These are phyloP conservation scores for Lepus oiostolus DNA, from an alignment of 2,797 vertebrate genomes.

Conservation along the genomic window DNA sequence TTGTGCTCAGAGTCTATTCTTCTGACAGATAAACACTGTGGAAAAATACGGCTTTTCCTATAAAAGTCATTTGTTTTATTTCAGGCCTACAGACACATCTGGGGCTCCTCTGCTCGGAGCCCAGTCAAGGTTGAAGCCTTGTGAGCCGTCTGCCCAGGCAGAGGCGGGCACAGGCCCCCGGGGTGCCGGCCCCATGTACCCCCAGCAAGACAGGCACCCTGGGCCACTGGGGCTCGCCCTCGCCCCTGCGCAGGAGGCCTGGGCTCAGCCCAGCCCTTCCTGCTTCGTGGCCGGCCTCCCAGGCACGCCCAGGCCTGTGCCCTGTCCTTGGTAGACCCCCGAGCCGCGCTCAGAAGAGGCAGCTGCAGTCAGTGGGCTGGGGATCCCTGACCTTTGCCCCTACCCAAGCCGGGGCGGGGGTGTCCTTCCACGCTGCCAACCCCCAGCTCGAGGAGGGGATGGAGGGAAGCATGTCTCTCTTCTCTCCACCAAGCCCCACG, in stretches of 20 bases:
- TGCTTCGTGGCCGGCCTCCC: not conserved
- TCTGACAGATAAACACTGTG: slow-evolving; percentile 85
- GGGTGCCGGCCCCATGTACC: not conserved
- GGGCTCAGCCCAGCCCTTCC: not conserved
- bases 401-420: too few relatives aligned
- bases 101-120: slow-evolving; percentile 71
- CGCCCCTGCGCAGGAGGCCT: not conserved
- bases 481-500: fast-evolving
- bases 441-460: not conserved
- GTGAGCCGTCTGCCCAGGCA: not conserved
- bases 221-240: not conserved
- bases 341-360: not conserved
- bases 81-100: slow-evolving; percentile 81
- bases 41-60: slow-evolving; percentile 85
- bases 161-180: not conserved
- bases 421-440: not conserved
- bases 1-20: slow-evolving; percentile 86
- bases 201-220: not conserved
- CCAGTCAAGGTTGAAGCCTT: slow-evolving; percentile 56
- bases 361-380: fast-evolving
- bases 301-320: not conserved
- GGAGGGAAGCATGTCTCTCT: not conserved
- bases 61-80: slow-evolving; percentile 78
- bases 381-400: not conserved
- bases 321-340: not conserved